Evolutionary conservation across 1,140 invertebrate genomes (phyloP), one percentile per base, ranked within the genome.

Genomic region (Ditylenchus dipsaci): DNA sequence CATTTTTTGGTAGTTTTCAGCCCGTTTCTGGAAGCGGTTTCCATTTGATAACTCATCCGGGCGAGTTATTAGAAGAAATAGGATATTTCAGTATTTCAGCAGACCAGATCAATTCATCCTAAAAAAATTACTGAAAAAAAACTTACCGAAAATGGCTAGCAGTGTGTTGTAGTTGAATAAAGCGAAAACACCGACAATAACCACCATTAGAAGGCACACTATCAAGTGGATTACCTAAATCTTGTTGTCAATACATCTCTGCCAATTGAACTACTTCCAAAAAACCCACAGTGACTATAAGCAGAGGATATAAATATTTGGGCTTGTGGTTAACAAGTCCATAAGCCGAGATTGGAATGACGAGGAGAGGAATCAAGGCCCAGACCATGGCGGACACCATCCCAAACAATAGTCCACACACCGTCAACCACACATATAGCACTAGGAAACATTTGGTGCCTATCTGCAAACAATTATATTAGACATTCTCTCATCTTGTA

Each of bases 231-330:
- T 71, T 13, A 76, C 64, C 73, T 75, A 57, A 60, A 75, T n/a
- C n/a, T n/a, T n/a, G n/a, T n/a, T n/a, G n/a, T n/a, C n/a, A n/a
- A n/a, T n/a, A n/a, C n/a, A n/a, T n/a, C n/a, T n/a, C n/a, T n/a
- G n/a, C n/a, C n/a, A n/a, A n/a, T n/a, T n/a, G n/a, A n/a, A n/a
- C n/a, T n/a, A n/a, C n/a, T n/a, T n/a, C n/a, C n/a, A n/a, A n/a
- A 53, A 30, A 15, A 68, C 75, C 74, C 67, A 76, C 76, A 33
- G 76, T 71, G 33, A 77, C 77, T 29, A 77, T 77, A 13, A 77
- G 65, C 59, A 77, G 75, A 7, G 76, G 76, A 59, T 77, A 77
- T 0, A 77, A 60, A 58, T 79, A 77, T 61, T 77, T 77, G 64
- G 76, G 76, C 60, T 77, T 63, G 56, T 71, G 57, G 17, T 63